Evolutionary conservation across 1,140 invertebrate species (phyloP), one percentile per base, ranked within the genome.

Genomic region (Drosophila santomea): DNA sequence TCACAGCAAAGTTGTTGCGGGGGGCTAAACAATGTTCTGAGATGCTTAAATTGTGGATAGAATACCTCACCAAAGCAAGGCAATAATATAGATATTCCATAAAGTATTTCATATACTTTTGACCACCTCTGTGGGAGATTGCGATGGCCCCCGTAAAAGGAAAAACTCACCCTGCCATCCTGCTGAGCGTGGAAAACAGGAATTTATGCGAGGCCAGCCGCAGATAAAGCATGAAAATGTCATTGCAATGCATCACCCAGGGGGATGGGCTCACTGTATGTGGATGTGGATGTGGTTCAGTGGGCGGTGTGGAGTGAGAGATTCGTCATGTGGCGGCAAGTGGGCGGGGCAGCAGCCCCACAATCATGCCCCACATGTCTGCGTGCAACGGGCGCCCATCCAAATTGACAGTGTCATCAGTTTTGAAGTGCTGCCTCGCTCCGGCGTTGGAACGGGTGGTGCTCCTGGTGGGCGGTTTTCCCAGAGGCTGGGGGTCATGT

Each of bases 381-480:
- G 55, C 52, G 38, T 28, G 48, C 17, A 39, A 58, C 41, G 28
- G 58, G 32, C 20, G 36, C 41, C 62, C 69, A 71, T 66, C 80
- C 62, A 72, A 83, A 83, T 84, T 83, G 80, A 84, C 80, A 83
- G 80, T 84, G 80, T 84, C 80, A 83, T 83, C 80, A 83, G 64
- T 84, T 84, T 72, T 84, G 75, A 83, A 83, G 80, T 83, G 80
- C 56, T 48, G 60, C 71, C 60, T 50, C 47, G 51, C 43, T 51
- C 39, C 56, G 57, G 47, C 17, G 43, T 15, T 28, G 59, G 32
- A 41, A 23, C 41, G 17, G 28, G n/a, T 73, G 28, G n/a, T 73
- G 47, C 43, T 20, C 28, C 32, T 52, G 50, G 25, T 23, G 51
- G 35, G 28, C 23, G 36, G 51, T 23, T 38, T 39, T 60, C 36